A percentile compares a stretch with the other conserved stretches of the same genome.
Evolutionary conservation across 2,888 invertebrate species (phyloP).

Genomic region (Pollenia griseotomentosa): DNA sequence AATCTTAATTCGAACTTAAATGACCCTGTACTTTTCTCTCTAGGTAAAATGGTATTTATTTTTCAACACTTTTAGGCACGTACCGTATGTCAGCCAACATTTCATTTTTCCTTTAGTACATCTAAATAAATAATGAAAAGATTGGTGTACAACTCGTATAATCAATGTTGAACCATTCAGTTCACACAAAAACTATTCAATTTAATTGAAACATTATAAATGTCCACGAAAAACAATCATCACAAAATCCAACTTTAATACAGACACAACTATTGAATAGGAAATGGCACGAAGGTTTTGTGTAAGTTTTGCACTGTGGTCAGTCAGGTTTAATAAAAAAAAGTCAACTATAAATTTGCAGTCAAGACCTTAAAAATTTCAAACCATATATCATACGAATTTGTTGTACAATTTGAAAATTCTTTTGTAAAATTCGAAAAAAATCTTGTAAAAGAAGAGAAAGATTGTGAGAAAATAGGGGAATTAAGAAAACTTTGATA

Average conservation of each 20-base stretch:
- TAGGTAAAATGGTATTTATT: not conserved
- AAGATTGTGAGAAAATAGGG: too few relatives aligned
- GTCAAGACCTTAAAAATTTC: too few relatives aligned
- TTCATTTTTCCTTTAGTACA: not conserved
- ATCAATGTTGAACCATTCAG: slow-evolving; percentile 31
- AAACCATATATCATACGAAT: too few relatives aligned
- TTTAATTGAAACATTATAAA: slow-evolving; percentile 62
- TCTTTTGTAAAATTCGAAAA: too few relatives aligned
- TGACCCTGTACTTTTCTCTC: not conserved
- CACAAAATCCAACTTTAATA: slow-evolving; percentile 37
- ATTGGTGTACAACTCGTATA: slow-evolving; percentile 3
- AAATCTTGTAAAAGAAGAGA: too few relatives aligned
- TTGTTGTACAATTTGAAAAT: too few relatives aligned
- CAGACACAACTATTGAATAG: slow-evolving; percentile 28
- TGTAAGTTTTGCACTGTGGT: slow-evolving; percentile 2
- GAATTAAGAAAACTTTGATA: too few relatives aligned
- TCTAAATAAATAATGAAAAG: slow-evolving; percentile 18
- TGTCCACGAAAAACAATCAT: slow-evolving; percentile 44
- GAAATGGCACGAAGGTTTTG: not conserved
- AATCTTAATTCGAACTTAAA: too few relatives aligned
- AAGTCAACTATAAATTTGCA: too few relatives aligned
- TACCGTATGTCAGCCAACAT: not conserved
- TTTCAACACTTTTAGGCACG: not conserved
- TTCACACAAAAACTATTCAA: slow-evolving; percentile 54
- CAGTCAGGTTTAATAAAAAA: too few relatives aligned